A percentile compares a stretch with the other conserved stretches of the same genome.
Evolutionary conservation across 2,888 invertebrate genomes (phyloP).

Genomic region (Phlogophora meticulosa): DNA sequence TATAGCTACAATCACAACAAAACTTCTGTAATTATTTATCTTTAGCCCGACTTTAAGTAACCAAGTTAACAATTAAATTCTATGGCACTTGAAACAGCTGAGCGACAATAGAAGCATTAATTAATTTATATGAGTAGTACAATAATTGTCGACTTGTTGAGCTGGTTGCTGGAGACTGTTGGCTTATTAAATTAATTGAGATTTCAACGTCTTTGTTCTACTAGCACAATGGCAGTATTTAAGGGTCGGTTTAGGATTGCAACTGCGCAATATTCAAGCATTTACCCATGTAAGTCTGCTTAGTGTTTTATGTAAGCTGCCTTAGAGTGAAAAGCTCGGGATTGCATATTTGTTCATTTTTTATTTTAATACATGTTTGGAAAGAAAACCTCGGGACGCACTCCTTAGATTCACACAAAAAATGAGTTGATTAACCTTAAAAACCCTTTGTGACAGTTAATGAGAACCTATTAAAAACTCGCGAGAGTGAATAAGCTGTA

Average conservation of each 20-base stretch:
- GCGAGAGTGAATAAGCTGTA: no score
- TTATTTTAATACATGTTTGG: no score
- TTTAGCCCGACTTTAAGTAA: neutral
- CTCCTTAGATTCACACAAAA: no score
- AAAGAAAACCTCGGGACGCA: no score
- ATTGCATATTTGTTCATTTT: no score
- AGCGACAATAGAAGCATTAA: slow-evolving; percentile 7
- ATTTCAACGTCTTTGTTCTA: slow-evolving; percentile 37
- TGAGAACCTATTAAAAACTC: no score
- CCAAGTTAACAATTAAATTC: neutral
- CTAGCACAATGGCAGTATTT: slow-evolving; percentile 3
- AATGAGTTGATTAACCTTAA: no score
- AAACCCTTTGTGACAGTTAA: no score
- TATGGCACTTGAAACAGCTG: neutral
- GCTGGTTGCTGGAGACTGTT: slow-evolving; percentile 9
- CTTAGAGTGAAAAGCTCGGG: no score
- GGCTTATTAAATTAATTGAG: slow-evolving; percentile 44
- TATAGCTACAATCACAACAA: neutral
- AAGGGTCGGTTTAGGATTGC: neutral
- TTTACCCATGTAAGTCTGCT: neutral
- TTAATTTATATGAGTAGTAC: slow-evolving; percentile 12
- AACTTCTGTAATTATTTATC: neutral
- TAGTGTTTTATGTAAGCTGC: no score
- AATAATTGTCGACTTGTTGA: slow-evolving; percentile 41
- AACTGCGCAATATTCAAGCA: neutral